Percentiles rank a stretch among this genome's conserved stretches.
phyloP scores from a whole-genome alignment of 2,113 vertebrate genomes.

The Albula glossodonta region DNA sequence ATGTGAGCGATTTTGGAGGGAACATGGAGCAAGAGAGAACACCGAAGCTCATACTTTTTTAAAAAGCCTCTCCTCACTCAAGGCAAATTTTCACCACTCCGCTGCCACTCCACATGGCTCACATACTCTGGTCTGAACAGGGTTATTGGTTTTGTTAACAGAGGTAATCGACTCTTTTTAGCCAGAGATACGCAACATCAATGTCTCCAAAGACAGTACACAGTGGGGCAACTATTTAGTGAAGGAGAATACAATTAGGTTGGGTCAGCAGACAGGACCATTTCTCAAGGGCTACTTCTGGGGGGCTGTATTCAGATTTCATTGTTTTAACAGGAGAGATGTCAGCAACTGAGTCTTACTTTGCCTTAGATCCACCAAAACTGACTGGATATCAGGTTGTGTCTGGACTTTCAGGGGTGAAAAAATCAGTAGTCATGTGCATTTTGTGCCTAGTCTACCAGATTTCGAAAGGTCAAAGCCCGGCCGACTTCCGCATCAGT shows the following conservation, averaged over 20 bases:
- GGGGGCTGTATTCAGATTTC: conserved; percentile 79
- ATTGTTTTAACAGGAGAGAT: conserved; percentile 76
- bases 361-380: conserved; percentile 32
- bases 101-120: too few relatives aligned
- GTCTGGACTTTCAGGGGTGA: too few relatives aligned
- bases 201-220: conserved; percentile 84
- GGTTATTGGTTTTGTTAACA: conserved; percentile 90
- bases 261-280: conserved; percentile 76
- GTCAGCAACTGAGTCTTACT: conserved; percentile 57
- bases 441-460: too few relatives aligned
- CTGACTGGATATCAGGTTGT: too few relatives aligned
- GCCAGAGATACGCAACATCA: conserved; percentile 75
- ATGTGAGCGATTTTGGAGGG: too few relatives aligned
- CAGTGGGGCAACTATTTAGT: conserved; percentile 87
- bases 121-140: conserved; percentile 72
- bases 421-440: too few relatives aligned
- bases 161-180: conserved; percentile 80
- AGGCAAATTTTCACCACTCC: too few relatives aligned
- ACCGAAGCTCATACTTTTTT: too few relatives aligned
- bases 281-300: conserved; percentile 72
- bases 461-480: too few relatives aligned
- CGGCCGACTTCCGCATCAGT: too few relatives aligned
- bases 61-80: too few relatives aligned
- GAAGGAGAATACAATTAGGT: conserved; percentile 91
- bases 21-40: too few relatives aligned